A percentile compares a stretch with the other conserved stretches of the same genome.
phyloP scores from a whole-genome alignment of 2,797 vertebrate species.

The Protonibea diacanthus region DNA sequence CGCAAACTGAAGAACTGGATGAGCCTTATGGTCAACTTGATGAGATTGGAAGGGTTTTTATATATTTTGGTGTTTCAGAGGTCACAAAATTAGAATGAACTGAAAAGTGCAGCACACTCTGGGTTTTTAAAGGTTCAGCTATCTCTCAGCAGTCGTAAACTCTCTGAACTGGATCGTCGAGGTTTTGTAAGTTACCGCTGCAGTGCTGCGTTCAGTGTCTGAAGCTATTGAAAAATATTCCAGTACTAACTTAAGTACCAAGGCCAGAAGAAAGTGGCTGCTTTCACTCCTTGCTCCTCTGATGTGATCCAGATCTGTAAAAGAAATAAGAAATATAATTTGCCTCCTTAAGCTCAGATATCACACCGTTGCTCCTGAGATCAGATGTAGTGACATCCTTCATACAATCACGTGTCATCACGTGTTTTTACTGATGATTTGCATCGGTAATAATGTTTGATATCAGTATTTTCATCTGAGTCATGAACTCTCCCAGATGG shows the following conservation, averaged over 20 bases:
- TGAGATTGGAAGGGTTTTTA: not conserved
- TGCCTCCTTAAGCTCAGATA: not conserved
- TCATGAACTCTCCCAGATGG: too few relatives aligned
- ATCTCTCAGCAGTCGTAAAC: too few relatives aligned
- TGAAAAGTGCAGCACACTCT: not conserved
- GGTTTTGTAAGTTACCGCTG: not conserved
- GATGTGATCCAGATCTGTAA: constrained; percentile 97
- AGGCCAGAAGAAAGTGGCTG: constrained; percentile 98
- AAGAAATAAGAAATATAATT: not conserved
- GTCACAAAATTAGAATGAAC: not conserved
- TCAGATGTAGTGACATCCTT: too few relatives aligned
- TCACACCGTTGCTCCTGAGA: not conserved
- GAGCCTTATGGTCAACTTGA: not conserved
- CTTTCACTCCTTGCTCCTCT: constrained; percentile 95
- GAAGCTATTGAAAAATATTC: constrained; percentile 54
- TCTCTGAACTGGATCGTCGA: not conserved
- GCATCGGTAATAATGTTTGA: too few relatives aligned
- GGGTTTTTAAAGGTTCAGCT: too few relatives aligned
- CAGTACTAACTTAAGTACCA: constrained; percentile 89
- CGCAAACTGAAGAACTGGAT: not conserved
- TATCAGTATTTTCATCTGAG: too few relatives aligned
- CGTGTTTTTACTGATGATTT: too few relatives aligned
- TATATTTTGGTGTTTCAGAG: not conserved
- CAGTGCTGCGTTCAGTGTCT: constrained; percentile 26
- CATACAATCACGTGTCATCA: too few relatives aligned